Evolutionary conservation across 2,888 invertebrate species (phyloP), one percentile per base, ranked within the genome.

Genomic region (Ichneumon xanthorius): DNA sequence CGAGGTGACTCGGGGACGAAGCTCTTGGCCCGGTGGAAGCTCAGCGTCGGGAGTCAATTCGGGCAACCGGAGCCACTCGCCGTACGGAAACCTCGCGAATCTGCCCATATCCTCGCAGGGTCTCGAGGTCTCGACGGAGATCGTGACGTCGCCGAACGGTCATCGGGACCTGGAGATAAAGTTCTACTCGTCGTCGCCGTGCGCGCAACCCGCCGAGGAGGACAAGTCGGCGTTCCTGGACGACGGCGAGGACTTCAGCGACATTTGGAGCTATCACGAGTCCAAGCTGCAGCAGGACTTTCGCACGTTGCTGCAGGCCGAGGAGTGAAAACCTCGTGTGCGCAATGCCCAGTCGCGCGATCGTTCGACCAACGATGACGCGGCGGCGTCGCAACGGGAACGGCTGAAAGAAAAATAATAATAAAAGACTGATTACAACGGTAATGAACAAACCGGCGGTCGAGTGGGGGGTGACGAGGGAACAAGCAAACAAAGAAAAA

Each of bases 141-240:
- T 97, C 89, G 96, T 97, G 88, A 97, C 97, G 37, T 97, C 97
- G 65, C 95, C 96, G 89, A 96, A 97, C 92, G 97, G 97, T 67
- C 97, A 97, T 92, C 95, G 97, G 85, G 97, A 97, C 94, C 94
- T 97, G 92, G 97, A 97, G 94, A 97, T 97, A 89, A 97, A 96
- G 93, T 96, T 97, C 94, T 97, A 96, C 94, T 96, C 96, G 88
- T 95, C 96, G 89, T 95, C 95, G 91, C 95, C 95, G 87, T 94
- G 95, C 92, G 93, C 94, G 88, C 73, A 80, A 4, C 87, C 81
- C 48, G 87, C 85, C 33, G 92, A 92, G 4, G 92, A 91, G 45
- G 90, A 91, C 80, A 92, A 92, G 76, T 65, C 87, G 7, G 78
- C 85, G 22, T 88, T 88, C 67, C 70, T 88, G 78, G 90, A 91